A percentile compares a stretch with the other conserved stretches of the same genome.
phyloP scores from a whole-genome alignment of 1,140 invertebrate genomes.

The Orius laevigatus region DNA sequence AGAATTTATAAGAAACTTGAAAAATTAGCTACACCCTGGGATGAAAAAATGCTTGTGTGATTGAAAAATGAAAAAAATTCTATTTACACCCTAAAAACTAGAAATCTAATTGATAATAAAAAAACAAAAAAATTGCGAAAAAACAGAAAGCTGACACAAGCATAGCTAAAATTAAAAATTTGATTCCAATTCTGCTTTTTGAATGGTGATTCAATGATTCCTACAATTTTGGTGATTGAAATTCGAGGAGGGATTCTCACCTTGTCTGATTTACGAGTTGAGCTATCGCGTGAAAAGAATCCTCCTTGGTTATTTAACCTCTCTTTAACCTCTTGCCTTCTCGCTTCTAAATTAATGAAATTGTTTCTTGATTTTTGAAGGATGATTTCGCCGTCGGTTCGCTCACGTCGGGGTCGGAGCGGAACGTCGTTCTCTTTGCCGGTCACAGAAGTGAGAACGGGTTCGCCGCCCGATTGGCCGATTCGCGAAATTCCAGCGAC shows the following conservation, averaged over 20 bases:
- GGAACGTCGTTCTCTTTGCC: conserved; percentile 14
- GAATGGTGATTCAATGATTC: neutral
- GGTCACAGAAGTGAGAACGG: conserved; percentile 44
- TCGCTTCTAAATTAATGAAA: conserved; percentile 25
- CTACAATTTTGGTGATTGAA: neutral
- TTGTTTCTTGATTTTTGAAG: conserved; percentile 29
- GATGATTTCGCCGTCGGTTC: conserved; percentile 71
- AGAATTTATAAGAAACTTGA: too few species aligned
- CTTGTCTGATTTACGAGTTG: neutral
- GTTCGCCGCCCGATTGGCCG: conserved; percentile 38
- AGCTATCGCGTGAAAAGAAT: neutral
- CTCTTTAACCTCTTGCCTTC: conserved; percentile 27
- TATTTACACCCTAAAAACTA: too few species aligned
- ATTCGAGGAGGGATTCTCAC: conserved; percentile 1
- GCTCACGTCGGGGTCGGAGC: conserved; percentile 54
- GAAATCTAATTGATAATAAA: too few species aligned
- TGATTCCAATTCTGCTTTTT: too few species aligned
- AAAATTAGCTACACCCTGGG: too few species aligned
- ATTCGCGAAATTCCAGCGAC: conserved; percentile 13
- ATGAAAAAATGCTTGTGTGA: too few species aligned
- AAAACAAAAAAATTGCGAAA: too few species aligned
- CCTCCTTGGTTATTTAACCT: conserved; percentile 11
- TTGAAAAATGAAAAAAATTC: too few species aligned
- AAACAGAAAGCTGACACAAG: too few species aligned
- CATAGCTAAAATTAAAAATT: too few species aligned